phyloP scores from a whole-genome alignment of 2,797 vertebrate species.

The Pachyuromys duprasi region DNA sequence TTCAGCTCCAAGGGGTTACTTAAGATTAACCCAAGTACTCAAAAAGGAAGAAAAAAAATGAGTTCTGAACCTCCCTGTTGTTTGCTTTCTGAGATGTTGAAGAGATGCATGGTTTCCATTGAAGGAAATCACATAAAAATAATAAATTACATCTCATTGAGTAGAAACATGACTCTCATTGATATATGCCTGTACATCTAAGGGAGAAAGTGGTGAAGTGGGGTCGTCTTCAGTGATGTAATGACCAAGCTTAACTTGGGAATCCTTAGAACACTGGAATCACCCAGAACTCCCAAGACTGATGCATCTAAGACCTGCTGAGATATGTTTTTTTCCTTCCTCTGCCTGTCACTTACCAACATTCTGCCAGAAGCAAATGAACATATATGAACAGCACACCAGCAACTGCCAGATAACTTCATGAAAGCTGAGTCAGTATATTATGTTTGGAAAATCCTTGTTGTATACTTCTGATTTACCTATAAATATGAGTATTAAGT shows the following conservation, averaged over 20 bases:
- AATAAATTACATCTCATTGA: not conserved
- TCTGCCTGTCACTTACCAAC: not conserved
- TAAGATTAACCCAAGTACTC: not conserved
- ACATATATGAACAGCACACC: not conserved
- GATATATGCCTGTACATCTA: not conserved
- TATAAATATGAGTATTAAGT: constrained; percentile 10
- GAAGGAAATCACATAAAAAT: not conserved
- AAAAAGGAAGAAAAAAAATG: not conserved
- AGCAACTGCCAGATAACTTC: not conserved
- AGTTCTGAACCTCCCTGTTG: not conserved
- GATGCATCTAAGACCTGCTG: not conserved
- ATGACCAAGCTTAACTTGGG: not conserved
- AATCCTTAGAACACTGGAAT: not conserved
- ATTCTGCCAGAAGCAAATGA: not conserved
- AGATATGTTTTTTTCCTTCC: not conserved
- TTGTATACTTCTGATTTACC: not conserved
- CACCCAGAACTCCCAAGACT: not conserved
- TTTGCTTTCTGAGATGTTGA: not conserved
- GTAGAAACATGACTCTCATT: not conserved
- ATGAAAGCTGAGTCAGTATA: too few relatives aligned
- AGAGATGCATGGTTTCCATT: not conserved
- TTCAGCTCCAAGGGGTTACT: not conserved
- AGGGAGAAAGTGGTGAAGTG: not conserved
- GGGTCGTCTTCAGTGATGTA: not conserved
- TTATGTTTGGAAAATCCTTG: not conserved